Conservation (phyloP, 2,797 vertebrate species). For the Darevskia nairensis region DNA sequence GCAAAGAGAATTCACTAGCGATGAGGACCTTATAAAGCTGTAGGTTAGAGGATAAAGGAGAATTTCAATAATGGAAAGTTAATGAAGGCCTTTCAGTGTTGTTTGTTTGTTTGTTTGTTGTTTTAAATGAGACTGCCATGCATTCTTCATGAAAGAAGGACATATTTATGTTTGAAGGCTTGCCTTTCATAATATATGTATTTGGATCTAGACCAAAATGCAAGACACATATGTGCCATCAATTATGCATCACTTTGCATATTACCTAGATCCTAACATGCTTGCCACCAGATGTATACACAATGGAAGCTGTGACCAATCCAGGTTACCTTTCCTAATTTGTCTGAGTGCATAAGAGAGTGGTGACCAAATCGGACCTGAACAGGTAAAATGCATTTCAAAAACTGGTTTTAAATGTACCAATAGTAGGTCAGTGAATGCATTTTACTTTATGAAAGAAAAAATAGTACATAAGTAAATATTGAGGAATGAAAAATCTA, state of each 20-base stretch:
- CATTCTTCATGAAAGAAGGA: not conserved
- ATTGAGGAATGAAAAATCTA: too few species aligned
- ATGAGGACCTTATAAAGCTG: not conserved
- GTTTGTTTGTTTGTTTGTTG: not conserved
- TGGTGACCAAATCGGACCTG: too few species aligned
- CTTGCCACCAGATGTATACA: not conserved
- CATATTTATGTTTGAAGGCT: not conserved
- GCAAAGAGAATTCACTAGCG: slow-evolving; percentile 3
- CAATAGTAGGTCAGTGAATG: too few species aligned
- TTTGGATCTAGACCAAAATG: not conserved
- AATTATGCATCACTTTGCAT: not conserved
- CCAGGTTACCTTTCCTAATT: not conserved
- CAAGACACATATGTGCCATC: not conserved
- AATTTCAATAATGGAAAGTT: slow-evolving; percentile 14
- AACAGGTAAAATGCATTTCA: too few species aligned
- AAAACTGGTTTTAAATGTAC: too few species aligned
- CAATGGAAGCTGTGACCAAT: not conserved
- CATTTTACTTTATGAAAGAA: too few species aligned
- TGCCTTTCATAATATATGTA: not conserved
- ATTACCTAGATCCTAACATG: not conserved
- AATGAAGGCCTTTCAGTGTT: not conserved
- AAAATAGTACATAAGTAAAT: too few species aligned
- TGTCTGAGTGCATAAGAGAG: too few species aligned
- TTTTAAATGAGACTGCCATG: not conserved
- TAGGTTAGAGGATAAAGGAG: not conserved